Base-by-base conservation (phyloP, 2,113 vertebrate genomes). In the Laticauda laticaudata region DNA sequence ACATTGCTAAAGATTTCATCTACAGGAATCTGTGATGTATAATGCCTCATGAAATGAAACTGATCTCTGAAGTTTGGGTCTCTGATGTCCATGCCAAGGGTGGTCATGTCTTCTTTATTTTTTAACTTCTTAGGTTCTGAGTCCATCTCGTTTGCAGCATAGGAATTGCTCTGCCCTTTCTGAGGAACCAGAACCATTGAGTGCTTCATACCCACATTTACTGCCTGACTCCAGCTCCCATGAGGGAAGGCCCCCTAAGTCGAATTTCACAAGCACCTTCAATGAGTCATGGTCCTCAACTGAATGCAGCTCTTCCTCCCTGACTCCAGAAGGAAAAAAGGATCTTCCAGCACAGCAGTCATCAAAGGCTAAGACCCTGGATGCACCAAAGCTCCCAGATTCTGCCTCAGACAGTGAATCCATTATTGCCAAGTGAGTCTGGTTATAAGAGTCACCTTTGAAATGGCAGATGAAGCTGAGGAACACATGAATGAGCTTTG, bases 391-490 rank as follows among this genome's bases (percentile, higher is more conserved):
- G 57, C n/a, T 3, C 85, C 48, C 43, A n/a, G 53, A 94, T 59
- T 81, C 87, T 64, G 18, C 15, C 26, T 86, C 56, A n/a, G 94
- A 96, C 21, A 95, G 96, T 51, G 97, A 98, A 87, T 98, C 98
- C 0, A 96, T 98, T 61, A 94, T 99, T 92, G 97, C 98, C 93
- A 99, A 97, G 98, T 99, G 97, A 96, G 95, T 57, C 23, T 11
- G 6, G 4, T 21, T 39, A 1, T 10, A 4, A 45, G 1, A 34
- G 29, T 21, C 57, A 43, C 55, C 55, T 51, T 53, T 90, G 43
- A 24, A 7, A 34, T 45, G 43, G 87, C 29, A 45, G 10, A 57
- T 53, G 5, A 5, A 26, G 45, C 51, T 59, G 18, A 85, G 53
- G 0, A 39, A 45, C 4, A 8, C 6, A 45, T 9, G 18, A 61